Conservation (phyloP, 2,113 vertebrate species). For the Scolopax mira region DNA sequence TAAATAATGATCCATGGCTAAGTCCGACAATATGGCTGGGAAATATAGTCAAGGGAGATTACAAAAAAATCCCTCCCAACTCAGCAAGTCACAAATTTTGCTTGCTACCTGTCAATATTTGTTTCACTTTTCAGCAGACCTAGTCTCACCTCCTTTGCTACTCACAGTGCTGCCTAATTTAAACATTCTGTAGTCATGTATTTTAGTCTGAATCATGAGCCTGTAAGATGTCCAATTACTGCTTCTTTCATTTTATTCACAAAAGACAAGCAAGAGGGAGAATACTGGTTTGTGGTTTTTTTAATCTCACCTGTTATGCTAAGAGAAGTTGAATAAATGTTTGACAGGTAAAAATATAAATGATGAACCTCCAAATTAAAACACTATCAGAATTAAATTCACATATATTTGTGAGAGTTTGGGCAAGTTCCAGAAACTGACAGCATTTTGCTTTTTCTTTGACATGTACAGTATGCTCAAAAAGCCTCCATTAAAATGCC, state of each 20-base stretch:
- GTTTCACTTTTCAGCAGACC: background rate
- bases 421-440: background rate
- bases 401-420: background rate
- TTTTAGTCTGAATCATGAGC: background rate
- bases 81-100: background rate
- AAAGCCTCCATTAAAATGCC: conserved; percentile 18
- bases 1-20: background rate
- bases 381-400: background rate
- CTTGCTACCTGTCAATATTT: background rate
- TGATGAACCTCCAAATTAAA: background rate
- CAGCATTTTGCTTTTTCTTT: conserved; percentile 34
- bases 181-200: background rate
- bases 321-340: background rate
- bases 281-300: background rate
- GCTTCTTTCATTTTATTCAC: conserved; percentile 4
- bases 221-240: background rate
- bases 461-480: background rate
- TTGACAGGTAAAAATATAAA: conserved; percentile 41
- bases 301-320: background rate
- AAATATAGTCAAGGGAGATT: background rate
- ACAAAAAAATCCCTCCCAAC: background rate
- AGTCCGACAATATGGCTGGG: background rate
- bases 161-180: background rate
- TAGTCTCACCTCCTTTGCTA: background rate
- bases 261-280: background rate